Evolutionary conservation across 2,888 invertebrate species (phyloP).

Genomic region (Melikaiella ostensackeni): DNA sequence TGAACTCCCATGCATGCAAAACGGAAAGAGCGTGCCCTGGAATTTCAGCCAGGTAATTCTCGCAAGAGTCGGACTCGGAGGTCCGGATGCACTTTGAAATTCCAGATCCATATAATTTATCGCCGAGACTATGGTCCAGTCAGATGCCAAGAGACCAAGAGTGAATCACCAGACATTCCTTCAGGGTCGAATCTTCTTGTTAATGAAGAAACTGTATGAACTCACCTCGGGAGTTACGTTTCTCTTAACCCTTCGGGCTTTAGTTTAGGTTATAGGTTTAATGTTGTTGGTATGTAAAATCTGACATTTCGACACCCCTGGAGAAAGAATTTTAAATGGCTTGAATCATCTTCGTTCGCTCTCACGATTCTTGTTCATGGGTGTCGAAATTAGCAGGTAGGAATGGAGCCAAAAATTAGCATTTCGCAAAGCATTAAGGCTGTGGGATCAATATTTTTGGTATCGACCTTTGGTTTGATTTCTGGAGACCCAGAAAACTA

Average conservation of each 20-base stretch:
- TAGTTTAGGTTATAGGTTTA: constrained; percentile 5
- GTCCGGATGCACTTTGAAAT: constrained; percentile 41
- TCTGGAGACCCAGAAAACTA: too few relatives aligned
- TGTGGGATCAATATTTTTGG: neutral
- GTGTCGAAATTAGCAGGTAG: constrained; percentile 22
- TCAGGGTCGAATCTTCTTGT: neutral
- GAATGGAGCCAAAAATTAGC: neutral
- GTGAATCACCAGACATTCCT: constrained; percentile 50
- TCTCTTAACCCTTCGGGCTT: constrained; percentile 6
- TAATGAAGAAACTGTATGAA: constrained; percentile 22
- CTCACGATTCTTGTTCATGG: constrained; percentile 14
- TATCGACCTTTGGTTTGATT: neutral
- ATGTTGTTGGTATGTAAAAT: neutral
- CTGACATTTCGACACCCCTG: constrained; percentile 2
- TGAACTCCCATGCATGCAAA: too few relatives aligned
- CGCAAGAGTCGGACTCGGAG: neutral
- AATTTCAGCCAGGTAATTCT: constrained; percentile 3
- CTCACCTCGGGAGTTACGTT: neutral
- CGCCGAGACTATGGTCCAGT: constrained; percentile 41
- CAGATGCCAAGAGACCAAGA: constrained; percentile 38
- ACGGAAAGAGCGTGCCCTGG: constrained; percentile 23
- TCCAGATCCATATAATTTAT: constrained; percentile 27
- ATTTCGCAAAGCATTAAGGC: neutral
- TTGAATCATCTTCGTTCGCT: constrained; percentile 31
- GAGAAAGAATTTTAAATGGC: constrained; percentile 24